Evolutionary conservation across 1,140 invertebrate genomes (phyloP).

Genomic region (Octopus sinensis): DNA sequence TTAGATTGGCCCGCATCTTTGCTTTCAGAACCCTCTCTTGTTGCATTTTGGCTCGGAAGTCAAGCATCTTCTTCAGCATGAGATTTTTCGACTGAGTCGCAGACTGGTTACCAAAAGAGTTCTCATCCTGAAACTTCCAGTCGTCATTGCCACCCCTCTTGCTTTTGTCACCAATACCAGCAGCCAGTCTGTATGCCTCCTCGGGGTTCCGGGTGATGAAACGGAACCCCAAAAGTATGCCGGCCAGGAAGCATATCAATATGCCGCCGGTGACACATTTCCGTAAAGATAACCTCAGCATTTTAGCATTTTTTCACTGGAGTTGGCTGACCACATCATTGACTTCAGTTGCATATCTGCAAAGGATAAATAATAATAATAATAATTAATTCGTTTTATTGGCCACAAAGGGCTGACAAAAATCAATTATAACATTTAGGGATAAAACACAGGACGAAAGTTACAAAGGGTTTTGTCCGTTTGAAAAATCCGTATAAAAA

Average conservation of each 20-base stretch:
- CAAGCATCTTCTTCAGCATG: conserved; percentile 6
- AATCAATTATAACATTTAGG: no score
- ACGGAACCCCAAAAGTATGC: conserved; percentile 6
- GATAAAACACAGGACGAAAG: no score
- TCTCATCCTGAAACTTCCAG: not conserved
- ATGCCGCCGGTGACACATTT: conserved; percentile 5
- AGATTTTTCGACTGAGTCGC: not conserved
- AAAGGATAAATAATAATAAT: no score
- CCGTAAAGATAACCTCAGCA: not conserved
- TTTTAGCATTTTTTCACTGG: not conserved
- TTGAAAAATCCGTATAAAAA: no score
- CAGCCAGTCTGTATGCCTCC: no score
- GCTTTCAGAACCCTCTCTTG: not conserved
- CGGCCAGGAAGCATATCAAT: conserved; percentile 10
- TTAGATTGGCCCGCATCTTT: not conserved
- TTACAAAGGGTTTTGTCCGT: no score
- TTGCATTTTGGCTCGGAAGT: conserved; percentile 10
- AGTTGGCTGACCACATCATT: no score
- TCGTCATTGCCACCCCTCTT: not conserved
- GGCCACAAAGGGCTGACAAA: no score
- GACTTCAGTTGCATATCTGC: no score
- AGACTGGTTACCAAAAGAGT: not conserved
- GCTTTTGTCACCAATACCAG: not conserved
- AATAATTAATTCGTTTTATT: no score
- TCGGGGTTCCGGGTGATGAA: not conserved